A percentile compares a stretch with the other conserved stretches of the same genome.
Evolutionary conservation across 2,797 vertebrate species (phyloP).

Genomic region (Cuniculus paca): DNA sequence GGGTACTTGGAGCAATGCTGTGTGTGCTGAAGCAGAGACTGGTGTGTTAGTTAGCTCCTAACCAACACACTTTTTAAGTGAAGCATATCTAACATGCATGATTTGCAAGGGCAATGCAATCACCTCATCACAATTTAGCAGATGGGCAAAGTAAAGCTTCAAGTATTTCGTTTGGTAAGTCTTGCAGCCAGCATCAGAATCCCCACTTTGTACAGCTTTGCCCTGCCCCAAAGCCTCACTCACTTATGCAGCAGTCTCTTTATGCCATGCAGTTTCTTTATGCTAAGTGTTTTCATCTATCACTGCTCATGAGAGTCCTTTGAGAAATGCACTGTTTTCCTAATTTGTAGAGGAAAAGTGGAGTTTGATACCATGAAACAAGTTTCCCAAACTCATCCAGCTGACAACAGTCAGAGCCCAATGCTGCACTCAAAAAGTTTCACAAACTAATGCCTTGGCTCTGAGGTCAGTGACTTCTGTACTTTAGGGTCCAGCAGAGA

Average conservation of each 20-base stretch:
- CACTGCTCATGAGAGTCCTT: background rate
- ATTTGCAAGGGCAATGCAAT: background rate
- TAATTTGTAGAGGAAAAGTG: background rate
- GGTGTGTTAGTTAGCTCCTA: background rate
- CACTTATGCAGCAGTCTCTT: background rate
- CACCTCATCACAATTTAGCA: background rate
- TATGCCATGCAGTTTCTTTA: background rate
- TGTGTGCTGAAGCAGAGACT: fast-evolving
- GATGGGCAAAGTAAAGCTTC: background rate
- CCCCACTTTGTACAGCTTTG: background rate
- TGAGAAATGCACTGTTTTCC: background rate
- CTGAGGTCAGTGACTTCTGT: background rate
- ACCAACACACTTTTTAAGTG: background rate
- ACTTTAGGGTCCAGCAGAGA: background rate
- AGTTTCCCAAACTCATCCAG: background rate
- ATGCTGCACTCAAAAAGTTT: background rate
- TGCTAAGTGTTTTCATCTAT: background rate
- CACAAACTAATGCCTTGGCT: background rate
- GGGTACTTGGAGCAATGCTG: fast-evolving
- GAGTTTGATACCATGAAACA: background rate
- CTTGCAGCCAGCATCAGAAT: no score
- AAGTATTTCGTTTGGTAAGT: background rate
- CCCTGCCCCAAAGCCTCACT: background rate
- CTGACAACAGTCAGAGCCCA: background rate
- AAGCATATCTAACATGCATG: background rate